Conservation (phyloP, 2,888 invertebrate species). For the Pyrrhosoma nymphula region DNA sequence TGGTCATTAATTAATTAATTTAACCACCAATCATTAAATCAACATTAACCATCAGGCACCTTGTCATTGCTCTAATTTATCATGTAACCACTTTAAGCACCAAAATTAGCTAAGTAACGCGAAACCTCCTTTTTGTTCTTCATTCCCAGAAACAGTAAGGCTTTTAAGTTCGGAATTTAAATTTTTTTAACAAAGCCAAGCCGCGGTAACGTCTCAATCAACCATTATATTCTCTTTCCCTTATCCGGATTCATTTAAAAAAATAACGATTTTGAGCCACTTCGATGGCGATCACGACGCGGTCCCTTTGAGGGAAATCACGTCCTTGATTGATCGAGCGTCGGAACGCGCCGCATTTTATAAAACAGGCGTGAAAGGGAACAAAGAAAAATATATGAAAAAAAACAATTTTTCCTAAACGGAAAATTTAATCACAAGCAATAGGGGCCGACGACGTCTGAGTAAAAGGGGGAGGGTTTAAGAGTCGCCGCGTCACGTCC, state of each 20-base stretch:
- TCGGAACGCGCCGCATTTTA: background rate
- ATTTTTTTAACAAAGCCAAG: background rate
- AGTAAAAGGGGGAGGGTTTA: background rate
- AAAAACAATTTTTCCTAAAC: background rate
- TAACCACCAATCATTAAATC: too few species aligned
- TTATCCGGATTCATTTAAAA: background rate
- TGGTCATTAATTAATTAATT: too few species aligned
- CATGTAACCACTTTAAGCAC: too few species aligned
- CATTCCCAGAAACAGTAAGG: too few species aligned
- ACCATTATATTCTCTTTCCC: background rate
- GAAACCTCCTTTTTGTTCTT: too few species aligned
- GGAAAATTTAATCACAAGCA: background rate
- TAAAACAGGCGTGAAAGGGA: background rate
- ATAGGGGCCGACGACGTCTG: background rate
- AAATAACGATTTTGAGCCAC: background rate
- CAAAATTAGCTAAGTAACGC: too few species aligned
- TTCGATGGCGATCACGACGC: background rate
- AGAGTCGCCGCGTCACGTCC: background rate
- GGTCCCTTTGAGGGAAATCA: background rate
- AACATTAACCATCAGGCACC: too few species aligned
- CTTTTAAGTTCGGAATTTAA: too few species aligned
- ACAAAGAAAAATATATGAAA: too few species aligned
- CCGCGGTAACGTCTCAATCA: background rate
- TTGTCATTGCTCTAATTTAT: too few species aligned
- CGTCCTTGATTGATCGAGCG: background rate